Evolutionary conservation across 1,140 invertebrate species (phyloP).

Genomic region (Caenorhabditis remanei): DNA sequence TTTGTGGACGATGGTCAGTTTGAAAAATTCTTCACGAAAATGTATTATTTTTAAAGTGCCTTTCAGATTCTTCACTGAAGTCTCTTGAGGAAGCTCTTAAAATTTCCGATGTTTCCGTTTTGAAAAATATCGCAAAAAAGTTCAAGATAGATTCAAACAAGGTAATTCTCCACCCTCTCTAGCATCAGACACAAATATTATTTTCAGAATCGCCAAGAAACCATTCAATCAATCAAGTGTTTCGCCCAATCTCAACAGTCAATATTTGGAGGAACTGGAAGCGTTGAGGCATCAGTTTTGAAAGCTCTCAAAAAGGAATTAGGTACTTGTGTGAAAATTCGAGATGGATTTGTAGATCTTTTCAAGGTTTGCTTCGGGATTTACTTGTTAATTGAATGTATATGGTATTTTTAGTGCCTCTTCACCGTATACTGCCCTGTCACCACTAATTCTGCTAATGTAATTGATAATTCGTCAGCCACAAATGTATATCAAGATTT

Average conservation of each 20-base stretch:
- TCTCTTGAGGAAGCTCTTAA: slow-evolving; percentile 9
- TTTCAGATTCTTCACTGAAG: slow-evolving; percentile 32
- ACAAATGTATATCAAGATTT: slow-evolving; percentile 34
- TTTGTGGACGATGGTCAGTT: slow-evolving; percentile 10
- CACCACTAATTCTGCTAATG: slow-evolving; percentile 22
- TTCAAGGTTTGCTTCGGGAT: background rate
- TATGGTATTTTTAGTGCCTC: background rate
- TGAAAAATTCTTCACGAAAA: background rate
- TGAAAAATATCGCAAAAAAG: slow-evolving; percentile 27
- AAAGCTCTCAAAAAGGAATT: slow-evolving; percentile 4
- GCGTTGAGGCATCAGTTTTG: background rate
- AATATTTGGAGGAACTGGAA: slow-evolving; percentile 40
- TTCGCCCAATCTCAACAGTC: slow-evolving; percentile 26
- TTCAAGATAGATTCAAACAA: slow-evolving; percentile 25
- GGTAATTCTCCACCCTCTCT: background rate
- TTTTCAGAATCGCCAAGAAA: slow-evolving; percentile 12
- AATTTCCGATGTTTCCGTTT: background rate
- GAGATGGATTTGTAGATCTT: background rate
- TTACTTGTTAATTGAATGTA: background rate
- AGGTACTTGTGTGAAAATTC: background rate
- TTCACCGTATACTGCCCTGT: slow-evolving; percentile 32
- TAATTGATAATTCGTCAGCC: slow-evolving; percentile 6
- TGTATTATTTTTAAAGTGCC: no score
- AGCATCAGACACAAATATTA: background rate
- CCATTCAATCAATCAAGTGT: background rate